Evolutionary conservation across 1,140 invertebrate species (phyloP).

Genomic region (Pteromalus puparum): DNA sequence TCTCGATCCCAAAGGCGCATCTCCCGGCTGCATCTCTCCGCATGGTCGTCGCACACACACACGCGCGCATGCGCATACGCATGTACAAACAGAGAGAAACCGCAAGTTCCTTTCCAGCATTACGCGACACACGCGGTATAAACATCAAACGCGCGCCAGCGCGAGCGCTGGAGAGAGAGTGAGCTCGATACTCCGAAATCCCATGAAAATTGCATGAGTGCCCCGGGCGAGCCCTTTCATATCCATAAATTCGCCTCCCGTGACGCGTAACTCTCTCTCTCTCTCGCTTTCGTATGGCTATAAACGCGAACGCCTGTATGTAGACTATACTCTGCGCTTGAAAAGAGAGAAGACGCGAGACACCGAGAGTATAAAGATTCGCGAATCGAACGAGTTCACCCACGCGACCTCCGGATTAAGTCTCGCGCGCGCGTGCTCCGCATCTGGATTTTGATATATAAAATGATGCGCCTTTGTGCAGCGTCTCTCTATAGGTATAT

Average conservation of each 20-base stretch:
- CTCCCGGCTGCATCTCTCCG: background rate
- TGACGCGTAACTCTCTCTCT: background rate
- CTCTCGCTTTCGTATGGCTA: background rate
- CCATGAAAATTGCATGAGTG: conserved; percentile 8
- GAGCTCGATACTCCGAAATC: conserved; percentile 8
- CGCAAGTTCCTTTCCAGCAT: background rate
- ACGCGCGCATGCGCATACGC: background rate
- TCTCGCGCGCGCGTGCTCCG: background rate
- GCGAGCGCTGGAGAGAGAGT: background rate
- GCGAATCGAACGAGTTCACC: conserved; percentile 22
- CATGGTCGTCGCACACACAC: too few relatives aligned
- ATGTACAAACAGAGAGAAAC: background rate
- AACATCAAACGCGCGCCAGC: background rate
- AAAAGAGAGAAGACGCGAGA: background rate
- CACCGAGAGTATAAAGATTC: background rate
- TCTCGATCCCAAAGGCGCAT: background rate
- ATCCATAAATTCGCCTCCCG: background rate
- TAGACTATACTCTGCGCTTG: background rate
- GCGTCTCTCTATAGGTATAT: background rate
- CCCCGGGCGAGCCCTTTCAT: background rate
- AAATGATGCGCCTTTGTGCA: background rate
- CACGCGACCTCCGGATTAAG: conserved; percentile 25
- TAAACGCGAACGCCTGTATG: background rate
- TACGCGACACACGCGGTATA: background rate
- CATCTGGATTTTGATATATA: background rate